Evolutionary conservation across 2,888 invertebrate species (phyloP), one percentile per base, ranked within the genome.

Genomic region (Melinaea marsaeus): DNA sequence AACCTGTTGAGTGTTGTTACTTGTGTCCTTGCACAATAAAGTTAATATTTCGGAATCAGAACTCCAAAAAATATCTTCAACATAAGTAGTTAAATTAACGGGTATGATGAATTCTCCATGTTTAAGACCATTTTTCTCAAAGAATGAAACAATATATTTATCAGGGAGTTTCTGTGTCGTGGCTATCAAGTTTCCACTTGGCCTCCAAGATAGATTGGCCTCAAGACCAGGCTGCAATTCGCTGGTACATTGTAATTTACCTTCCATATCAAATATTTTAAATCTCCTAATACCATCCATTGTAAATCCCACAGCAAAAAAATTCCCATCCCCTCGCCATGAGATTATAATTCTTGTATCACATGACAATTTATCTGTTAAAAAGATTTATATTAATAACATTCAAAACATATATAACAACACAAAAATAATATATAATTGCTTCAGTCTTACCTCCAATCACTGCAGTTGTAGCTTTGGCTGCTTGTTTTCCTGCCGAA

Each of bases 91-190:
- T n/a, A 86, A 71, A 70, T 91, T 88, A 67, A 94, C 93, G 1
- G 94, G 94, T 63, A 97, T 83, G 11, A 86, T 82, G 74, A 97
- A 94, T 73, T 95, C 95, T 22, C 96, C 94, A 89, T 97, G 97
- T 72, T 94, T 93, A 11, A 98, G 85, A 0, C 98, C 98, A 91
- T 98, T 98, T 78, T 96, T 97, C 78, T 98, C 98, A 85, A 97
- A 96, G 73, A 98, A 94, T 4, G 95, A 92, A 13, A 98, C 91
- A 22, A 94, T 92, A 74, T 95, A 94, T 76, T 94, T 94, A 67
- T 94, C 92, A 2, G 92, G 89, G 3, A 92, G 77, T 69, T 84
- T 86, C 73, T 95, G 94, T 56, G 94, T 93, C n/a, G 94, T 92
- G 0, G 96, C 95, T 71, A 98, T 95, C 70, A 96, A 88, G 81